Evolutionary conservation across 37 sponge, comb jelly and placozoan genomes (phyloP).

Genomic region (Tethya wilhelma): DNA sequence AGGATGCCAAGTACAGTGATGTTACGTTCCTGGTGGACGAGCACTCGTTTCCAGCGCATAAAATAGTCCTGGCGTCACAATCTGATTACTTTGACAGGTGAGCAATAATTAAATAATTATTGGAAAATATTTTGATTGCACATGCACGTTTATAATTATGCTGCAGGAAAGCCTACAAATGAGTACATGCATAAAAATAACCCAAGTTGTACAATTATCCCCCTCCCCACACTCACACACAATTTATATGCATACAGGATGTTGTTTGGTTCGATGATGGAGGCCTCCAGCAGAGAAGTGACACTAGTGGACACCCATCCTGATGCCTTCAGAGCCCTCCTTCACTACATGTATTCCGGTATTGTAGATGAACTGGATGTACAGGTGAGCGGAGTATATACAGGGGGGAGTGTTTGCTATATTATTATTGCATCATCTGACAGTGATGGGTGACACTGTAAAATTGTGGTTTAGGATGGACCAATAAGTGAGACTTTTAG

Average conservation of each 20-base stretch:
- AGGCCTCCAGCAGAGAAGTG: slow-evolving; percentile 13
- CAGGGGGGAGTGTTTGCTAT: too few species aligned
- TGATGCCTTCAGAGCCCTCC: slow-evolving; percentile 25
- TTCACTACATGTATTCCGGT: slow-evolving; percentile 41
- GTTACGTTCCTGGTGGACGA: slow-evolving; percentile 42
- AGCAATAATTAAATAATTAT: too few species aligned
- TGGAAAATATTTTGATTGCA: not conserved
- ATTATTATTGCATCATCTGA: too few species aligned
- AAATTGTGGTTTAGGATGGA: too few species aligned
- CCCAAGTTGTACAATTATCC: too few species aligned
- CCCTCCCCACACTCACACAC: not conserved
- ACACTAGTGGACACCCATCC: slow-evolving; percentile 25
- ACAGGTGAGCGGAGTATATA: too few species aligned
- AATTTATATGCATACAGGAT: slow-evolving; percentile 7
- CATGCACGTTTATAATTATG: not conserved
- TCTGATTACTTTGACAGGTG: slow-evolving; percentile 39
- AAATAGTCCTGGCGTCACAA: slow-evolving; percentile 29
- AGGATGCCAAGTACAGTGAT: slow-evolving; percentile 18
- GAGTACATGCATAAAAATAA: not conserved
- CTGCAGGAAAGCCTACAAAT: not conserved
- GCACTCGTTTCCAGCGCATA: slow-evolving; percentile 12
- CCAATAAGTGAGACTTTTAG: too few species aligned
- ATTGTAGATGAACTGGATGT: not conserved
- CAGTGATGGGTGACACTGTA: too few species aligned
- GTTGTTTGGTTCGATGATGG: slow-evolving; percentile 38